Evolutionary conservation across 2,797 vertebrate genomes (phyloP).

Genomic region (Furcifer pardalis): DNA sequence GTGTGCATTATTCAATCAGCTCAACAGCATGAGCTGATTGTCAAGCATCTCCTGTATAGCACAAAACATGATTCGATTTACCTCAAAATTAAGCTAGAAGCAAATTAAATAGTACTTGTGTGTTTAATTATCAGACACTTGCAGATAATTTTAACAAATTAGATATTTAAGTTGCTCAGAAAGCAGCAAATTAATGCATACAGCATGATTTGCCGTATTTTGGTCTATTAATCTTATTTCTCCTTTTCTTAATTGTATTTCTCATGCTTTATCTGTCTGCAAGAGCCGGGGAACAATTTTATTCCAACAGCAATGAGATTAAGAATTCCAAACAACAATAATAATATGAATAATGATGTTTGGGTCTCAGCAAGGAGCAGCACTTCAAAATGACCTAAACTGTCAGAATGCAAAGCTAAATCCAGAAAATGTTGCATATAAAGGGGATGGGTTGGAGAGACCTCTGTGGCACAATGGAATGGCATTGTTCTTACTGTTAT

Average conservation of each 20-base stretch:
- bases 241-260: slow-evolving; percentile 67
- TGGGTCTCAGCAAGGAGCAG: slow-evolving; percentile 45
- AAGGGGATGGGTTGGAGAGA: slow-evolving; percentile 37
- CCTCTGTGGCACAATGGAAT: slow-evolving; percentile 14
- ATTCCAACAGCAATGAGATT: slow-evolving; percentile 54
- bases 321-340: slow-evolving; percentile 56
- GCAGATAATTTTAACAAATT: slow-evolving; percentile 65
- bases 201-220: slow-evolving; percentile 59
- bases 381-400: slow-evolving; percentile 57
- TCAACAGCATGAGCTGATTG: slow-evolving; percentile 60
- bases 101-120: slow-evolving; percentile 66
- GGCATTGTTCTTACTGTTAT: slow-evolving; percentile 27
- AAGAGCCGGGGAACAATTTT: slow-evolving; percentile 43
- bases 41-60: slow-evolving; percentile 31
- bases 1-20: slow-evolving; percentile 46
- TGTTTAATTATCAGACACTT: slow-evolving; percentile 70
- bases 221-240: slow-evolving; percentile 60
- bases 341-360: slow-evolving; percentile 48
- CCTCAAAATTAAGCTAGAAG: slow-evolving; percentile 58
- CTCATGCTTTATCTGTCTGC: slow-evolving; percentile 50
- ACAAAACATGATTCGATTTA: slow-evolving; percentile 44
- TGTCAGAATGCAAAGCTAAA: slow-evolving; percentile 41
- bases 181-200: slow-evolving; percentile 64
- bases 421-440: background rate
- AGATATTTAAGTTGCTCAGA: slow-evolving; percentile 62